Conservation (phyloP, 2,797 vertebrate species). For the Pterois miles region DNA sequence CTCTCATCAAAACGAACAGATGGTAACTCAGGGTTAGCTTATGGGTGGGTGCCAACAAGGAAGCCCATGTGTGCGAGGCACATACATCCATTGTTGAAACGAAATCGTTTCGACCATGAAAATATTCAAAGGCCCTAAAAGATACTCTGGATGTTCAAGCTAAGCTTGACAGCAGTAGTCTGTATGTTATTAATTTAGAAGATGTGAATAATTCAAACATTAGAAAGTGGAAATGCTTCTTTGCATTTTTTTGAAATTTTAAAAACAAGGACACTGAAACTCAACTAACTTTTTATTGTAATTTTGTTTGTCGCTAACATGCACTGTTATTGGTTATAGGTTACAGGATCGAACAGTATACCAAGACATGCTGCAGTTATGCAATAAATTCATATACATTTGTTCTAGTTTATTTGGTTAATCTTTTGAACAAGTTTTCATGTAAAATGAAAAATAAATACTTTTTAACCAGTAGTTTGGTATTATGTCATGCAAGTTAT, state of each 20-base stretch:
- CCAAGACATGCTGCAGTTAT: not conserved
- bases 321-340: not conserved
- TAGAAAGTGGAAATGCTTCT: not conserved
- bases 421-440: not conserved
- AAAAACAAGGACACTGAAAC: not conserved
- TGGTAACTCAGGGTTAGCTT: constrained; percentile 82
- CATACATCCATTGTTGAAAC: constrained; percentile 52
- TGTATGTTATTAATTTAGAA: constrained; percentile 8
- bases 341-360: not conserved
- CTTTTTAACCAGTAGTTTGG: not conserved
- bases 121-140: not conserved
- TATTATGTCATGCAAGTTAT: not conserved
- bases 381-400: not conserved
- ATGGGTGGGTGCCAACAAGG: constrained; percentile 76
- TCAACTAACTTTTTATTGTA: not conserved
- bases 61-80: constrained; percentile 64
- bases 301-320: not conserved
- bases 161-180: not conserved
- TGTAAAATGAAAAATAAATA: not conserved
- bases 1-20: constrained; percentile 80
- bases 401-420: not conserved
- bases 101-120: constrained; percentile 15
- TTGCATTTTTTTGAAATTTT: not conserved
- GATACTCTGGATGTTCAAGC: not conserved
- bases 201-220: constrained; percentile 13